Percentiles rank a stretch among this genome's conserved stretches.
phyloP scores from a whole-genome alignment of 2,113 vertebrate genomes.

The Myrmecophaga tridactyla region DNA sequence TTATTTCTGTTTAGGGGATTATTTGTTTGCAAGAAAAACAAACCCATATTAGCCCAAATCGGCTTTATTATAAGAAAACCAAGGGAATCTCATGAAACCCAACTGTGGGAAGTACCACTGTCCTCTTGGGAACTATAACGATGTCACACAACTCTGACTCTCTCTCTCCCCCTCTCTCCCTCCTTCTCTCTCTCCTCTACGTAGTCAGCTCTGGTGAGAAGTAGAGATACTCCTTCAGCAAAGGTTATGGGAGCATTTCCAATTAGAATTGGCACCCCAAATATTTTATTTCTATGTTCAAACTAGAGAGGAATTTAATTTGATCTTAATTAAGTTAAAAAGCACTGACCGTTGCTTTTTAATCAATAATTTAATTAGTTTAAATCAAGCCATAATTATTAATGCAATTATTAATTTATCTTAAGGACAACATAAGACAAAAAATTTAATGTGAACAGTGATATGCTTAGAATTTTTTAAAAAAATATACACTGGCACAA shows the following conservation, averaged over 20 bases:
- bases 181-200: background rate
- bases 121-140: background rate
- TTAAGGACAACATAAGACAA: background rate
- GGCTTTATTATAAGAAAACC: conserved; percentile 31
- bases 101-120: background rate
- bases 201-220: background rate
- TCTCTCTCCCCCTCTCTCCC: no score
- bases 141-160: background rate
- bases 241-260: background rate
- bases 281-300: background rate
- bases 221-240: background rate
- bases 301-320: conserved; percentile 49
- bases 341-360: background rate
- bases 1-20: conserved; percentile 51
- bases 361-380: background rate
- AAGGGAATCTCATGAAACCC: conserved; percentile 41
- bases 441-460: background rate
- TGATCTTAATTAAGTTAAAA: no score
- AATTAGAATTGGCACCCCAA: background rate
- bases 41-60: conserved; percentile 25
- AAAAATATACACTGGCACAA: background rate
- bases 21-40: conserved; percentile 55
- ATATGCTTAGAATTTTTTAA: background rate
- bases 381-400: background rate
- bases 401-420: background rate